Evolutionary conservation across 2,113 vertebrate genomes (phyloP).

Genomic region (Lanius ludovicianus): DNA sequence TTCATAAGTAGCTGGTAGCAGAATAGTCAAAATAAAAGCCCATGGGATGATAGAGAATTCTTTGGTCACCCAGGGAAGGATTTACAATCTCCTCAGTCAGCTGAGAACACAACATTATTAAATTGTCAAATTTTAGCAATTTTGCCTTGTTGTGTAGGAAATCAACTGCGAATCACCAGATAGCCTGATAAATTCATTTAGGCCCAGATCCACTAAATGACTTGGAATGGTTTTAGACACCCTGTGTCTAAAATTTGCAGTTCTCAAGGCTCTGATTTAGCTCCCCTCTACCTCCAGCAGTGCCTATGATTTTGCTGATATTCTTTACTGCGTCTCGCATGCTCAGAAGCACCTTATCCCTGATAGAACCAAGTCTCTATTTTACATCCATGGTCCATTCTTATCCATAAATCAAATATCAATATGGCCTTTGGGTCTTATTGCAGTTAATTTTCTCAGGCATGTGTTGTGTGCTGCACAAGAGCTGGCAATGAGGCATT

Average conservation of each 20-base stretch:
- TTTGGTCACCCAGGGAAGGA: not conserved
- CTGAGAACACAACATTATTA: not conserved
- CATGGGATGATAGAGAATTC: not conserved
- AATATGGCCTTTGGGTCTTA: not conserved
- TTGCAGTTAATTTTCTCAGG: not conserved
- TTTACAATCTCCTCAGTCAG: not conserved
- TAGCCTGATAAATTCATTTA: not conserved
- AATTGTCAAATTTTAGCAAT: not conserved
- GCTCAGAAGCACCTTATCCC: not conserved
- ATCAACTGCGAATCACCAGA: not conserved
- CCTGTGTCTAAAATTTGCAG: not conserved
- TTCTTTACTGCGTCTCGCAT: not conserved
- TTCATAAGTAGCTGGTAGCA: not conserved
- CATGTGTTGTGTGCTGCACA: not conserved
- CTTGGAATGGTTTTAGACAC: not conserved
- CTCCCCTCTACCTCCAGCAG: not conserved
- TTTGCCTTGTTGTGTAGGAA: not conserved
- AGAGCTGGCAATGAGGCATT: not conserved
- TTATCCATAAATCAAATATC: not conserved
- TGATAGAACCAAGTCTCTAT: not conserved
- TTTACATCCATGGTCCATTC: not conserved
- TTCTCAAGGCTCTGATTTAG: not conserved
- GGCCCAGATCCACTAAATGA: not conserved
- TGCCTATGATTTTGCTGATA: not conserved
- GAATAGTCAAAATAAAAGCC: not conserved